Base-by-base conservation (phyloP, 1,140 invertebrate species). In the Formica selysi region DNA sequence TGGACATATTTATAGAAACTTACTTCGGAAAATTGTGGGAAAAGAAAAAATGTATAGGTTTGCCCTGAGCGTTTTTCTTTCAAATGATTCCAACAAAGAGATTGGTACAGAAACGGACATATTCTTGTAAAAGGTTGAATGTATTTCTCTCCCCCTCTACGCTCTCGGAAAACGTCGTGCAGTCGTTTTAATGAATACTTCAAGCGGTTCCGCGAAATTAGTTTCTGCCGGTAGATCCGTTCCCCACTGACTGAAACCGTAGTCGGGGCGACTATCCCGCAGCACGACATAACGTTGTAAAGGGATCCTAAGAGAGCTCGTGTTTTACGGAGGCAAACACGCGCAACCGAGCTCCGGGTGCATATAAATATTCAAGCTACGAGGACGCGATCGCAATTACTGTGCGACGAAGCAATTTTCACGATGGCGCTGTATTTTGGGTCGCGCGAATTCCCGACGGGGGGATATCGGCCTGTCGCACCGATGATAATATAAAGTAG, bases 401-500 rank as follows among this genome's bases (percentile, higher is more conserved):
- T 38, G 6, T n/a, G 48, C 51, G 65, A 89, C 74, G 65, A 67
- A 67, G 54, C 70, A 87, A 88, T 87, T 89, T 78, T 71, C 86
- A 10, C 36, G 59, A 87, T 70, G 26, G 44, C 54, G 57, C 19
- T 36, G 51, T 79, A 80, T 44, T 54, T 59, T 32, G 70, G 54
- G 38, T 59, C n/a, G 67, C 51, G 38, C 13, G 41, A 76, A 64
- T 36, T 16, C 61, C 41, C 61, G 32, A 74, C 79, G 13, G 61
- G 4, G 36, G 32, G n/a, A 85, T 85, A 86, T 88, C 41, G 67
- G 44, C 36, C 29, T 26, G 57, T 57, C 26, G 64, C 74, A 44
- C 76, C 70, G 29, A 76, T 76, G 74, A 89, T 88, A 84, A 89
- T 76, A 74, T 80, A 86, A 88, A 73, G 59, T 88, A 76, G 61